Base-by-base conservation (phyloP, 2,113 vertebrate species). In the Alethe diademata region DNA sequence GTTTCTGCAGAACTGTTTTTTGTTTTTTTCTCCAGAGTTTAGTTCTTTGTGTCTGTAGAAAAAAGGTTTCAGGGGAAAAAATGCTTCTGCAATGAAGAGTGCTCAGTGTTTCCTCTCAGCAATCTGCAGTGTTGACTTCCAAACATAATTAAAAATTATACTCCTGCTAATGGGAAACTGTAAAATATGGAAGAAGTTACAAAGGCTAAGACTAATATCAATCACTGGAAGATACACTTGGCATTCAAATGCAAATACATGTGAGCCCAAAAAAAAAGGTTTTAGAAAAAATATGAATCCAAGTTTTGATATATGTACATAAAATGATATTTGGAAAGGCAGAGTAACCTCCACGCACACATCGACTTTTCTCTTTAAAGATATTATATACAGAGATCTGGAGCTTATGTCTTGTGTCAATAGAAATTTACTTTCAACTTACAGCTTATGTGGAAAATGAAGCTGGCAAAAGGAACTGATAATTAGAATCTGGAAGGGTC, bases 221-320 rank as follows among this genome's bases (percentile, higher is more conserved):
- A 76, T 62, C 62, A 76, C 33, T 79, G 38, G 61, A 82, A 82
- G 54, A 89, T 43, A 50, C 58, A 73, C 81, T 95, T 95, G 90
- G 91, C 87, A 95, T 93, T 95, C 50, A 93, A 76, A 93, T 60
- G 81, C 60, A 95, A 82, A 90, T 71, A n/a, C 11, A 56, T 28
- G 9, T 29, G 15, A 56, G 7, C 11, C 15, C 12, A 42, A 58
- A 69, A n/a, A 75, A 69, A 35, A 10, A 13, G 50, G 29, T 86
- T 92, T 73, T 62, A 50, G 78, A 50, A 89, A 93, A 91, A 92
- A 54, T 9, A 38, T 2, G 0, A 92, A 90, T 61, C 75, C 13
- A 43, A 69, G 24, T 90, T 82, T 72, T 22, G 19, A 76, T 88
- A 80, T 90, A 79, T 72, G 86, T 90, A 79, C n/a, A 83, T 57